Conservation (phyloP, 2,113 vertebrate genomes). For the Anseranas semipalmata region DNA sequence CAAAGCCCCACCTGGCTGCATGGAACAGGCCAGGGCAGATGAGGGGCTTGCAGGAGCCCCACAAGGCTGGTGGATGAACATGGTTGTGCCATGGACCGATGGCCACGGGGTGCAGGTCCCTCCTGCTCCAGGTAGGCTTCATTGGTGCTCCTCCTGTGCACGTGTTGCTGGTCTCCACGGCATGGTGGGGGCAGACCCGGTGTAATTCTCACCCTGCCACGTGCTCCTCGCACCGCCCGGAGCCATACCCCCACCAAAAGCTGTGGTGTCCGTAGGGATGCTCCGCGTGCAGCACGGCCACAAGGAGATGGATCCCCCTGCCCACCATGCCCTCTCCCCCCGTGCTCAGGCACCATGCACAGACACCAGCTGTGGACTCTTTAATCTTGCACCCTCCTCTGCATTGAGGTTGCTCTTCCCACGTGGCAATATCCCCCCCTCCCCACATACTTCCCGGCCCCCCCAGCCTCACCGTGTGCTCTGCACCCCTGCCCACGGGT, state of each 20-base stretch:
- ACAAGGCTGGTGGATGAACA: background rate
- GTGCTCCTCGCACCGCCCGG: rapidly evolving
- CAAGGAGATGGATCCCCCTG: background rate
- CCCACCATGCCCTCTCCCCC: background rate
- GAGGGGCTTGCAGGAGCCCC: background rate
- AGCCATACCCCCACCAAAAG: rapidly evolving
- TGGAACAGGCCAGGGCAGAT: background rate
- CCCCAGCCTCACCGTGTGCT: rapidly evolving
- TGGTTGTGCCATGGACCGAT: background rate
- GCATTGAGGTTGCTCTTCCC: background rate
- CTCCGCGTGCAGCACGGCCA: rapidly evolving
- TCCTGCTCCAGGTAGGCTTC: background rate
- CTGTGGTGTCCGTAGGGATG: background rate
- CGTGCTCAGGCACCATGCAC: rapidly evolving
- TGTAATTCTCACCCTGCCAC: background rate
- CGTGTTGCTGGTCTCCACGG: background rate
- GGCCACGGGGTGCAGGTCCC: too few relatives aligned
- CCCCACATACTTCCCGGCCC: background rate
- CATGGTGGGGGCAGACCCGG: background rate
- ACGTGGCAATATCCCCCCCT: rapidly evolving
- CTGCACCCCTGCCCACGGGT: background rate
- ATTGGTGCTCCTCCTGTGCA: background rate
- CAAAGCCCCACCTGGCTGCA: background rate
- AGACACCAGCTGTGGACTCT: background rate
- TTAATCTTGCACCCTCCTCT: background rate